Evolutionary conservation across 2,113 vertebrate genomes (phyloP).

Genomic region (Vulpes lagopus): DNA sequence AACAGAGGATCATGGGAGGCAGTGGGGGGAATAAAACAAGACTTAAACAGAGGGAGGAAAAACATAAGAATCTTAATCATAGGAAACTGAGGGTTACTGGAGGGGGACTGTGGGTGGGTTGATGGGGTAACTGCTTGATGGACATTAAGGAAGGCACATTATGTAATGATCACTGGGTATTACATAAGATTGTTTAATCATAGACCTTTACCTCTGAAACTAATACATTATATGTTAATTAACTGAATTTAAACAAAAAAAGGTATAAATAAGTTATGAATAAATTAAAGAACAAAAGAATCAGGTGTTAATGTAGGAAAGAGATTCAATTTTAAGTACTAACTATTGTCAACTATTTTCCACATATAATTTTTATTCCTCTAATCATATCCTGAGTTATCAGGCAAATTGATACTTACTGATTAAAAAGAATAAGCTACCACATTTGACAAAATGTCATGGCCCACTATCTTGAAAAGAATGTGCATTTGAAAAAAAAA

Average conservation of each 20-base stretch:
- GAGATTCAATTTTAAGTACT: background rate
- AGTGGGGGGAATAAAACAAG: too few relatives aligned
- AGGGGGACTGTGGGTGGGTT: too few relatives aligned
- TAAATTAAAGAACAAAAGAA: background rate
- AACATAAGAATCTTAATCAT: too few relatives aligned
- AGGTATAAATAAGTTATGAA: background rate
- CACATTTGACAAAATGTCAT: background rate
- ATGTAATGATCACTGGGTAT: too few relatives aligned
- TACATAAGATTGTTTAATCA: background rate
- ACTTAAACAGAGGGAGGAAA: too few relatives aligned
- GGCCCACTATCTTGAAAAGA: background rate
- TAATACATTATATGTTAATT: background rate
- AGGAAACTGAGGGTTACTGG: too few relatives aligned
- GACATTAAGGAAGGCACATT: too few relatives aligned
- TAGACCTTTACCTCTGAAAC: background rate
- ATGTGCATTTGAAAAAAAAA: background rate
- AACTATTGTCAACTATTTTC: background rate
- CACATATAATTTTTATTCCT: background rate
- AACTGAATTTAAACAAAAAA: background rate
- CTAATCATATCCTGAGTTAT: background rate
- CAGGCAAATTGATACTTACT: background rate
- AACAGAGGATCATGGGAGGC: too few relatives aligned
- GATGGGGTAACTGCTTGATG: too few relatives aligned
- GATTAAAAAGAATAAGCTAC: background rate
- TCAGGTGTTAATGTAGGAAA: background rate